A percentile compares a stretch with the other conserved stretches of the same genome.
Conservation (phyloP, 92 coral and sea anemone species). For the Galaxea fascicularis region DNA sequence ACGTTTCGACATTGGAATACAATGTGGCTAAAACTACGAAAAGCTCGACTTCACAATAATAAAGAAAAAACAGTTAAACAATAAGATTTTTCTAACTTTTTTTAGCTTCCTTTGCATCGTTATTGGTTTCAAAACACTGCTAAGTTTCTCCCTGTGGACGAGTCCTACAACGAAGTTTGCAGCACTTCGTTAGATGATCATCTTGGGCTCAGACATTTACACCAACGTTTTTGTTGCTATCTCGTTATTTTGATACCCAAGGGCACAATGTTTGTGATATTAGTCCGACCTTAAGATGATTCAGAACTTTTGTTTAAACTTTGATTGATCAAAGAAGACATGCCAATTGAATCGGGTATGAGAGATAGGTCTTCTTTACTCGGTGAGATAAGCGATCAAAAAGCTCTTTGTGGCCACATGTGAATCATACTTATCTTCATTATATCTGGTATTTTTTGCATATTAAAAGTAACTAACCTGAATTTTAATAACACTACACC, state of each 20-base stretch:
- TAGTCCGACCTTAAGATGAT: background rate
- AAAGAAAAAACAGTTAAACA: background rate
- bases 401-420: constrained; percentile 75
- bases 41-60: background rate
- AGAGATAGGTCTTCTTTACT: constrained; percentile 31
- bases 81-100: background rate
- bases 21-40: background rate
- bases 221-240: background rate
- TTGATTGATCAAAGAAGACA: constrained; percentile 39
- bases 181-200: background rate
- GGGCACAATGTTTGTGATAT: constrained; percentile 24
- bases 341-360: constrained; percentile 43
- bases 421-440: constrained; percentile 58
- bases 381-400: constrained; percentile 63
- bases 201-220: background rate
- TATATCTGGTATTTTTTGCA: constrained; percentile 59
- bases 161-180: background rate
- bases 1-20: background rate
- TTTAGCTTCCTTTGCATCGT: background rate
- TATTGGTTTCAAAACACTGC: too few relatives aligned
- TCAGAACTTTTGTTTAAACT: constrained; percentile 15
- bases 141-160: background rate
- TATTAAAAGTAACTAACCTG: constrained; percentile 51
- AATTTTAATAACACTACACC: constrained; percentile 50
- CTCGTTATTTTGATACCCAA: constrained; percentile 35